Evolutionary conservation across 2,113 vertebrate genomes (phyloP).

Genomic region (Corydoras maculifer): DNA sequence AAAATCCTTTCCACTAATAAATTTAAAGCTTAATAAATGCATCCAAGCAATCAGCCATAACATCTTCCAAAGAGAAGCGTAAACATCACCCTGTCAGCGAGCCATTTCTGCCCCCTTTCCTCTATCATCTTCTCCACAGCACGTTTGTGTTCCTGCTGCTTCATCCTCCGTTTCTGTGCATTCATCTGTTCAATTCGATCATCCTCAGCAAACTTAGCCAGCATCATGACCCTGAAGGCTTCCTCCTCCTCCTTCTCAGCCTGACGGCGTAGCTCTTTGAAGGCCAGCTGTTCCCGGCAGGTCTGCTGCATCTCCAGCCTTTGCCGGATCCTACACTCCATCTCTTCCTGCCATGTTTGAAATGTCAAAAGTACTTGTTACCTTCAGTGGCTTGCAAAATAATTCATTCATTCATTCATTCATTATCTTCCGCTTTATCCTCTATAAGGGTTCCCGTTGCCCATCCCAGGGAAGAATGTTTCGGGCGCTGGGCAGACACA

Average conservation of each 20-base stretch:
- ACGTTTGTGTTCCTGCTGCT: slow-evolving; percentile 78
- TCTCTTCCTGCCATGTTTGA: slow-evolving; percentile 63
- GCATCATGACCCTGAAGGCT: slow-evolving; percentile 65
- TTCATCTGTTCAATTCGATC: slow-evolving; percentile 88
- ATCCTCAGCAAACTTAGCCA: slow-evolving; percentile 86
- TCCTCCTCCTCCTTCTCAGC: slow-evolving; percentile 76
- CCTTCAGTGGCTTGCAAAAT: no score
- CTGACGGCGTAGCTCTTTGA: slow-evolving; percentile 67
- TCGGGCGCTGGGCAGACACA: no score
- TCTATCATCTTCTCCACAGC: slow-evolving; percentile 80
- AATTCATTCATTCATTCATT: no score
- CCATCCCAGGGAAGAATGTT: no score
- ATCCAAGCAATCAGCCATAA: no score
- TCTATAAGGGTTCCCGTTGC: no score
- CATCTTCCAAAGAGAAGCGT: not conserved
- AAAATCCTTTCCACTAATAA: no score
- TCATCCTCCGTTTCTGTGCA: slow-evolving; percentile 78
- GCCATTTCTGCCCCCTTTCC: slow-evolving; percentile 64
- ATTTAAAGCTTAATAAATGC: no score
- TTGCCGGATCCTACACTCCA: slow-evolving; percentile 75
- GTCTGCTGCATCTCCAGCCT: slow-evolving; percentile 72
- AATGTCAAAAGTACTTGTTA: not conserved
- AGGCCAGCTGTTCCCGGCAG: slow-evolving; percentile 73
- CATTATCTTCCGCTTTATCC: no score
- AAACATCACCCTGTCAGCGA: slow-evolving; percentile 74